Percentiles rank a stretch among this genome's conserved stretches.
These are phyloP conservation scores for Bombus pascuorum DNA, from an alignment of 1,140 invertebrate genomes.

Conservation along the genomic window DNA sequence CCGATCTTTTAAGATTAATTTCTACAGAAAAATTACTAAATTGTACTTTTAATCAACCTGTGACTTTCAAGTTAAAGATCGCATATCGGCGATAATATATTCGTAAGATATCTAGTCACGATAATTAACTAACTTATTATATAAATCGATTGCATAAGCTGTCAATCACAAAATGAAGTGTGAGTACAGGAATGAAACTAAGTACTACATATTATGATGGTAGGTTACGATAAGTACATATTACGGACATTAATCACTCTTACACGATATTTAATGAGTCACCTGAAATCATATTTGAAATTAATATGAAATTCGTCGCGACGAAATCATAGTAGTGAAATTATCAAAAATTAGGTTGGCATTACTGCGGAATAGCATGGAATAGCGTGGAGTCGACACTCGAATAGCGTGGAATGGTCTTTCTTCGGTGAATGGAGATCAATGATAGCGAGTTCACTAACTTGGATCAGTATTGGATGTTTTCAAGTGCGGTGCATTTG, in stretches of 20 bases:
- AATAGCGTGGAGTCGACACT: too few species aligned
- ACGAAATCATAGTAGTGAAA: not conserved
- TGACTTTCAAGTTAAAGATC: not conserved
- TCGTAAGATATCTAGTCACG: not conserved
- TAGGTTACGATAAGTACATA: too few species aligned
- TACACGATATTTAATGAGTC: not conserved
- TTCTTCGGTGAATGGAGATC: not conserved
- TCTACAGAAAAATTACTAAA: not conserved
- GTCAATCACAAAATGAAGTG: too few species aligned
- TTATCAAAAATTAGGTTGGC: not conserved
- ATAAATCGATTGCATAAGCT: not conserved
- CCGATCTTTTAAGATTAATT: not conserved
- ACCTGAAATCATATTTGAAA: not conserved
- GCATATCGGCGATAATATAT: not conserved
- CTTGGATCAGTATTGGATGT: not conserved
- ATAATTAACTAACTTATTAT: not conserved
- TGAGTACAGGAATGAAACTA: too few species aligned
- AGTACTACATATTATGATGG: too few species aligned
- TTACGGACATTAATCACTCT: not conserved
- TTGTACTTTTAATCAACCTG: not conserved
- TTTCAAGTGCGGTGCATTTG: not conserved
- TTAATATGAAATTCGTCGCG: too few species aligned
- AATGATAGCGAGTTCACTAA: slow-evolving; percentile 15
- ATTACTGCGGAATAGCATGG: not conserved
- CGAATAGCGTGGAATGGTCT: not conserved